Percentiles rank a stretch among this genome's conserved stretches.
phyloP scores from a whole-genome alignment of 2,113 vertebrate genomes.

The Platysteira castanea region DNA sequence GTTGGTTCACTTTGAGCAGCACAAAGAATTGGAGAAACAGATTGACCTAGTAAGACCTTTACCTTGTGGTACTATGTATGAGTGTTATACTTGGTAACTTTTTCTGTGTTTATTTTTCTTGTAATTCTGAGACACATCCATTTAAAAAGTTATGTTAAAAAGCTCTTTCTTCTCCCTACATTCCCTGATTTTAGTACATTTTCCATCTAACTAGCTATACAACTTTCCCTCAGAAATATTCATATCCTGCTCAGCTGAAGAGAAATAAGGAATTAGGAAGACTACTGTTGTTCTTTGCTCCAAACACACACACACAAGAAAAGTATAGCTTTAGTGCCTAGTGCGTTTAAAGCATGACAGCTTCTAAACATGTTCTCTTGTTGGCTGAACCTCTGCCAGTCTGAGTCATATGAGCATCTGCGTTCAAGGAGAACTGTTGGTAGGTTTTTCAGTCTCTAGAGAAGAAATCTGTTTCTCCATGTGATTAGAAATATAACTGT shows the following conservation, averaged over 20 bases:
- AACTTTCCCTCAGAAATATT: not conserved
- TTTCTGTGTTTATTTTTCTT: not conserved
- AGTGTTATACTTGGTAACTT: not conserved
- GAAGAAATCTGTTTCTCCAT: not conserved
- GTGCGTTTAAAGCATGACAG: not conserved
- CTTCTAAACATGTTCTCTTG: not conserved
- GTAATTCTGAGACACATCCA: not conserved
- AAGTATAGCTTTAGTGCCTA: not conserved
- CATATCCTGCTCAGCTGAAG: not conserved
- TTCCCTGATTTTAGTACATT: not conserved
- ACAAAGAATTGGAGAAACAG: slow-evolving; percentile 81
- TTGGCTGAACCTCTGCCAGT: not conserved
- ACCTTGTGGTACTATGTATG: not conserved
- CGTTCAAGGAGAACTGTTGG: not conserved
- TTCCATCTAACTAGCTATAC: not conserved
- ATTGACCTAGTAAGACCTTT: slow-evolving; percentile 80
- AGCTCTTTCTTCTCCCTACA: not conserved
- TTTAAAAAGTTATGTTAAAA: not conserved
- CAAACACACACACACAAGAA: not conserved
- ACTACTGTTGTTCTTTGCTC: not conserved
- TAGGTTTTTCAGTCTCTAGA: not conserved
- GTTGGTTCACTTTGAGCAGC: slow-evolving; percentile 75
- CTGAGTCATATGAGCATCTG: not conserved
- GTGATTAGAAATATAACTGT: not conserved
- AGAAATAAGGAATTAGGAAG: not conserved